phyloP scores from a whole-genome alignment of 2,113 vertebrate species.

The Phoenicopterus ruber region DNA sequence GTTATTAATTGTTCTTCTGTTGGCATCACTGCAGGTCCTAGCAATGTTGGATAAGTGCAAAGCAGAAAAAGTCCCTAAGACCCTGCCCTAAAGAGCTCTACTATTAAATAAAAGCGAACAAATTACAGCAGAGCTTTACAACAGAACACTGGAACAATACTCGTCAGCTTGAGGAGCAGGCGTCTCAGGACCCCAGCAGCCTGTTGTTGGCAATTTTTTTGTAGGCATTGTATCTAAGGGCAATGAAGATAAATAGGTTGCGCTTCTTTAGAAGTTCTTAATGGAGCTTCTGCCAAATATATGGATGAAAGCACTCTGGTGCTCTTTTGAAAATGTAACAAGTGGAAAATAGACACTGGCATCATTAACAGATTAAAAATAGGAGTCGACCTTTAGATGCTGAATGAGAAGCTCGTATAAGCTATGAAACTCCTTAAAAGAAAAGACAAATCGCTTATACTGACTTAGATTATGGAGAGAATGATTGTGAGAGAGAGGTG shows the following conservation, averaged over 20 bases:
- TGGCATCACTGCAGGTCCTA: not conserved
- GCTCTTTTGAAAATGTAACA: slow-evolving; percentile 32
- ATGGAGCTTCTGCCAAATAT: slow-evolving; percentile 8
- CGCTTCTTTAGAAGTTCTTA: slow-evolving; percentile 3
- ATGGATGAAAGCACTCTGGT: not conserved
- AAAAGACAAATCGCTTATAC: not conserved
- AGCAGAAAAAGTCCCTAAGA: not conserved
- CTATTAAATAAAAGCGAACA: not conserved
- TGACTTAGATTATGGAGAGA: not conserved
- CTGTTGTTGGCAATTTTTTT: not conserved
- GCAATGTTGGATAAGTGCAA: not conserved
- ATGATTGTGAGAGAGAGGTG: not conserved
- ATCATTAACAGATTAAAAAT: slow-evolving; percentile 39
- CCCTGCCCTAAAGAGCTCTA: not conserved
- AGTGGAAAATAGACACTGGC: slow-evolving; percentile 34
- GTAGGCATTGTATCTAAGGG: not conserved
- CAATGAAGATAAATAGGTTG: slow-evolving; percentile 33
- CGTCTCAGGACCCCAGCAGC: not conserved
- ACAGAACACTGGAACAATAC: not conserved
- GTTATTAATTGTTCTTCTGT: not conserved
- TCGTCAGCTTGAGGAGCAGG: not conserved
- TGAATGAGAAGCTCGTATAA: not conserved
- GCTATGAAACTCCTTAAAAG: not conserved
- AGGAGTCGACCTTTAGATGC: not conserved
- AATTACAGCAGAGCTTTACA: slow-evolving; percentile 1